These are phyloP conservation scores for Oncorhynchus tshawytscha DNA, from an alignment of 2,113 vertebrate species.

Conservation along the genomic window DNA sequence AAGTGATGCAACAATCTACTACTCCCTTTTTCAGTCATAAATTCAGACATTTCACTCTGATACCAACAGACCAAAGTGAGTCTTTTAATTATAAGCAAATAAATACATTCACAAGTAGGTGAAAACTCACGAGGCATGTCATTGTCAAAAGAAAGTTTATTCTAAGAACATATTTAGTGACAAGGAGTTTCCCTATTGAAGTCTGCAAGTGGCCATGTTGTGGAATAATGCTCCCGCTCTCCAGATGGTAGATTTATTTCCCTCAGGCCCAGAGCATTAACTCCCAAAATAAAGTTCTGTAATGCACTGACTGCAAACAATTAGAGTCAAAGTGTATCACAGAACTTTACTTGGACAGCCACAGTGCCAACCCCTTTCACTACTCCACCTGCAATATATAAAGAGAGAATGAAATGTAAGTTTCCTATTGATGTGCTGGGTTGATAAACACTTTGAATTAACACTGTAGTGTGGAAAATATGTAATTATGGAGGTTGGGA, in stretches of 20 bases:
- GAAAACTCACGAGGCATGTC: neutral
- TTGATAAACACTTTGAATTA: neutral
- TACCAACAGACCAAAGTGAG: slow-evolving; percentile 13
- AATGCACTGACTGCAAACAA: slow-evolving; percentile 82
- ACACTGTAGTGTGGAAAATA: neutral
- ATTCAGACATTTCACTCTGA: neutral
- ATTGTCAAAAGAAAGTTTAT: slow-evolving; percentile 40
- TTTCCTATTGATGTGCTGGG: neutral
- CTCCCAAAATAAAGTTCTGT: slow-evolving; percentile 85
- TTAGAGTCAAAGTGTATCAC: slow-evolving; percentile 81
- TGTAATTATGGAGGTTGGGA: neutral
- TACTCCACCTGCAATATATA: slow-evolving; percentile 59
- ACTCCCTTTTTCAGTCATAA: neutral
- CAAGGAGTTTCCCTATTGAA: slow-evolving; percentile 3
- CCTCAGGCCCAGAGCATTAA: slow-evolving; percentile 60
- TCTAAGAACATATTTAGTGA: neutral
- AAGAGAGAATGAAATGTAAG: slow-evolving; percentile 18
- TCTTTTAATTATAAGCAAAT: neutral
- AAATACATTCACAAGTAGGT: neutral
- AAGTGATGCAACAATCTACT: slow-evolving; percentile 26
- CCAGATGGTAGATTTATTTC: slow-evolving; percentile 54
- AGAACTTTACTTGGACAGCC: slow-evolving; percentile 85
- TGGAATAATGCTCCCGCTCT: slow-evolving; percentile 30
- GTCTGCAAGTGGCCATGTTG: neutral
- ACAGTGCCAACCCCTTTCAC: slow-evolving; percentile 57